A percentile compares a stretch with the other conserved stretches of the same genome.
These are phyloP conservation scores for Chydorus sphaericus DNA, from an alignment of 2,888 invertebrate species.

Conservation along the genomic window DNA sequence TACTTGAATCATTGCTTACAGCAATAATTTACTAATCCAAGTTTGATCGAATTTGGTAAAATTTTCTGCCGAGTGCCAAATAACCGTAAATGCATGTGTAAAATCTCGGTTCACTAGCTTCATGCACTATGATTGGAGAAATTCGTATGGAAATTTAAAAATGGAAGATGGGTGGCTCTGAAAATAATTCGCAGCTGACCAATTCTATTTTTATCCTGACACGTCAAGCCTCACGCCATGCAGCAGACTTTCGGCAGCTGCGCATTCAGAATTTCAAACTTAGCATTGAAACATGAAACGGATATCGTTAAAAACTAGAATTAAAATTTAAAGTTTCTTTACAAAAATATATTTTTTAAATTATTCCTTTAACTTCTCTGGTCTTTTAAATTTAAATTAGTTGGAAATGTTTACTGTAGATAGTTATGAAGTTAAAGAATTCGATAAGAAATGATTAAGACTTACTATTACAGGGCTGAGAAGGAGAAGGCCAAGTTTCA, in stretches of 20 bases:
- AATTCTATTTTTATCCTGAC: constrained; percentile 8
- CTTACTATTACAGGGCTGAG: constrained; percentile 57
- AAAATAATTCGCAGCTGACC: constrained; percentile 7
- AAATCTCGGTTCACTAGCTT: too few relatives aligned
- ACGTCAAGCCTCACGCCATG: constrained; percentile 12
- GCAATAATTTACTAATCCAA: too few relatives aligned
- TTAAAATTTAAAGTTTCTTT: neutral
- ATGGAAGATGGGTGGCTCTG: neutral
- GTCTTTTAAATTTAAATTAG: too few relatives aligned
- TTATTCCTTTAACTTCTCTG: too few relatives aligned
- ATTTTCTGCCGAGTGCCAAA: neutral
- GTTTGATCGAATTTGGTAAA: too few relatives aligned
- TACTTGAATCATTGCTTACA: too few relatives aligned
- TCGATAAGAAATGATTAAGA: neutral
- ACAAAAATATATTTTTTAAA: neutral
- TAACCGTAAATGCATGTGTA: too few relatives aligned
- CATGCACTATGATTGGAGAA: too few relatives aligned
- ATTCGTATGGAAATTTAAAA: neutral
- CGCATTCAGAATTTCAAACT: too few relatives aligned
- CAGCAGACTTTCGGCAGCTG: too few relatives aligned
- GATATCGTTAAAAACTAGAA: too few relatives aligned
- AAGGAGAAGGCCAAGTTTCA: constrained; percentile 98
- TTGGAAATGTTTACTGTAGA: neutral
- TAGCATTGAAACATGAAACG: too few relatives aligned
- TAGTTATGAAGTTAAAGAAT: neutral